Conservation (phyloP, 1,140 invertebrate genomes). For the Reticulitermes speratus region DNA sequence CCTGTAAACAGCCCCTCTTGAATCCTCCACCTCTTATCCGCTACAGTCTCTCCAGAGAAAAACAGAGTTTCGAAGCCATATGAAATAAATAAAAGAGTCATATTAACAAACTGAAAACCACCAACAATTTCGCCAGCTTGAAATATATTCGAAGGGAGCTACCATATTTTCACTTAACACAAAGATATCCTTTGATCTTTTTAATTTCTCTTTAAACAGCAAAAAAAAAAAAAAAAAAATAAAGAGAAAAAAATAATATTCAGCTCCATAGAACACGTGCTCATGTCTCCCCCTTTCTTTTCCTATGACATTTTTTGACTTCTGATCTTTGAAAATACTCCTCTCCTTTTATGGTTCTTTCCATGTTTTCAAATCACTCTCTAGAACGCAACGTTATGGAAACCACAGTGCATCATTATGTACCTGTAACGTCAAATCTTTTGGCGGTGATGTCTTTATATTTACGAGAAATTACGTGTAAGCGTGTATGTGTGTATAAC, state of each 20-base stretch:
- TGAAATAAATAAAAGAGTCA: conserved; percentile 14
- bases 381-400: neutral
- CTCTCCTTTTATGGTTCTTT: neutral
- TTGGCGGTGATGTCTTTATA: neutral
- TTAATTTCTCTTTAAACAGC: conserved; percentile 7
- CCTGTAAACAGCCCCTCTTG: neutral
- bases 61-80: conserved; percentile 2
- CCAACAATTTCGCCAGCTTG: neutral
- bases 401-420: conserved; percentile 4
- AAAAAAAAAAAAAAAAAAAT: no score
- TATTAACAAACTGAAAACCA: neutral
- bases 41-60: neutral
- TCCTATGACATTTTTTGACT: neutral
- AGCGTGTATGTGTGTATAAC: neutral
- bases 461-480: neutral
- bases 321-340: conserved; percentile 2
- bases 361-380: conserved; percentile 4
- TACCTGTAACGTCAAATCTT: conserved; percentile 7
- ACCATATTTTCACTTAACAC: neutral
- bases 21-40: neutral
- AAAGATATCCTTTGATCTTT: conserved; percentile 9
- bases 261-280: conserved; percentile 2
- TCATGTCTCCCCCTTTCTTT: conserved; percentile 1
- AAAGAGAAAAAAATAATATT: neutral
- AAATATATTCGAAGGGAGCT: neutral